Evolutionary conservation across 92 coral and sea anemone species (phyloP).

Genomic region (Umimayanthus chanpuru): DNA sequence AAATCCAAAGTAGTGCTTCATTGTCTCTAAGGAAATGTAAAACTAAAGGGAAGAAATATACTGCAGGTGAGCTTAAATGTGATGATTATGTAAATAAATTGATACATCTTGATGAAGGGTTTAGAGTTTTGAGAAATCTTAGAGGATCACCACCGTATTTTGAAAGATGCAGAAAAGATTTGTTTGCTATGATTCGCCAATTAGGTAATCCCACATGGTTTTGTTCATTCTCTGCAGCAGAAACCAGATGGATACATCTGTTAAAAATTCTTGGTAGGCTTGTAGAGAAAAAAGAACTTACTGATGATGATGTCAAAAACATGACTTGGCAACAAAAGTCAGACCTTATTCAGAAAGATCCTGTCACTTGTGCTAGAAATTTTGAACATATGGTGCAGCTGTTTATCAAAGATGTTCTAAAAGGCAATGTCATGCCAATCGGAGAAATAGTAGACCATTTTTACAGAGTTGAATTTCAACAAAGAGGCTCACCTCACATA

Average conservation of each 20-base stretch:
- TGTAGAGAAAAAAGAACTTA: conserved; percentile 62
- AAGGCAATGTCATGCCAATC: conserved; percentile 48
- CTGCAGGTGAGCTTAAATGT: conserved; percentile 68
- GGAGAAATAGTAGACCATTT: conserved; percentile 71
- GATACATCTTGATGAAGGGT: conserved; percentile 69
- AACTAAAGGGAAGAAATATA: conserved; percentile 66
- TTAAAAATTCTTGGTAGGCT: conserved; percentile 55
- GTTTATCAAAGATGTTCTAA: conserved; percentile 59
- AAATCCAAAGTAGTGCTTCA: conserved; percentile 66
- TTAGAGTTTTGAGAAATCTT: conserved; percentile 64
- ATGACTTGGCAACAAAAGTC: conserved; percentile 71
- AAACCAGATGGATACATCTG: conserved; percentile 67
- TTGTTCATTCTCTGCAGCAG: conserved; percentile 62
- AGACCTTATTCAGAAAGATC: conserved; percentile 71
- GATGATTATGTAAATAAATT: conserved; percentile 64
- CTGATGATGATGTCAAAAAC: conserved; percentile 39
- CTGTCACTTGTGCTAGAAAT: conserved; percentile 75
- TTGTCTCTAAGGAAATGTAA: conserved; percentile 71
- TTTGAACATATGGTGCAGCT: conserved; percentile 76
- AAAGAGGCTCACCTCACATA: conserved; percentile 38
- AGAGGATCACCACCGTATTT: conserved; percentile 77
- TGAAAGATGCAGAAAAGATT: conserved; percentile 47
- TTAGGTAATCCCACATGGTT: conserved; percentile 60
- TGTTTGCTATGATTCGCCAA: conserved; percentile 57
- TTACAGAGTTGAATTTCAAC: conserved; percentile 59